Evolutionary conservation across 2,888 invertebrate genomes (phyloP), one percentile per base, ranked within the genome.

Genomic region (Lithophane socia): DNA sequence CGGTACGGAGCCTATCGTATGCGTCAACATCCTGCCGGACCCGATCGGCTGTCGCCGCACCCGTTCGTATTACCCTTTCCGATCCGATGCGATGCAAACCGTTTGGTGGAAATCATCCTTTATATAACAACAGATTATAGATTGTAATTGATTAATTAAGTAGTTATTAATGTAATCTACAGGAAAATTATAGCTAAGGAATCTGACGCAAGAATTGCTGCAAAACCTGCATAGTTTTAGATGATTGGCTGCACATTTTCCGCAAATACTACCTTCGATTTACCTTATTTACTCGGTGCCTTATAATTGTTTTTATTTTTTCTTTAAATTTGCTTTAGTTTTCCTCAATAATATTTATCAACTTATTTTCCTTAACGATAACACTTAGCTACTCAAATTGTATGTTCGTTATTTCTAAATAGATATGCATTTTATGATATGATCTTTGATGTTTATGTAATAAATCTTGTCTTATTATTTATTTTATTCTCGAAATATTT

Each of bases 281-380:
- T 75, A 60, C 74, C 49, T 63, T 54, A 63, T 79, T 81, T 67
- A 47, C 4, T 44, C 24, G 13, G 3, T 1, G 60, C 18, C n/a
- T n/a, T n/a, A 44, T 76, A 54, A 81, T 56, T 4, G 37, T 0
- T 47, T 69, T 60, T n/a, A n/a, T n/a, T 70, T 44, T 54, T 47
- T 44, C 13, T 18, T 69, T 65, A 13, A 12, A 63, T 75, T 64
- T 47, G 54, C 18, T 0, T 47, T 58, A 37, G 52, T 65, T 79
- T 69, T 80, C 80, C 80, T 80, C 68, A 64, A 54, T 49, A 52
- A 21, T 52, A 64, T 60, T 81, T 80, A 29, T 64, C n/a, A 18
- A 65, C 18, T 24, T 3, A 54, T 69, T 80, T 80, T 80, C 80
- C 80, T 80, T 54, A 4, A 54, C 21, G 29, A 73, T 56, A 16